These are phyloP conservation scores for Seira ritae DNA, from an alignment of 2,888 invertebrate species.

Conservation along the genomic window DNA sequence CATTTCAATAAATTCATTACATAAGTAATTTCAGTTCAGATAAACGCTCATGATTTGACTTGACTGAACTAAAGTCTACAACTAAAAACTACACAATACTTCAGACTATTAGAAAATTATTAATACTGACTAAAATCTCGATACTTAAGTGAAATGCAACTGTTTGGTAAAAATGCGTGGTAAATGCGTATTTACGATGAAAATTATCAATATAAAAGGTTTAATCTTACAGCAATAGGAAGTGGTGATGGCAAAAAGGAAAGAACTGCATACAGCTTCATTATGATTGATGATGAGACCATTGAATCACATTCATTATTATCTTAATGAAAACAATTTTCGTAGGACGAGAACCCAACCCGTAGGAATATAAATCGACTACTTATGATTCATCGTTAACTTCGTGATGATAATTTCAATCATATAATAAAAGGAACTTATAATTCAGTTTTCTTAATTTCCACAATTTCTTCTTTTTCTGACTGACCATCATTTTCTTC, in stretches of 20 bases:
- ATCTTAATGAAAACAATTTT: conserved; percentile 15
- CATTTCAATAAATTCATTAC: background rate
- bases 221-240: too few species aligned
- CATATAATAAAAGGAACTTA: too few species aligned
- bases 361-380: too few species aligned
- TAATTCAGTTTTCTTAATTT: conserved; percentile 39
- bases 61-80: too few species aligned
- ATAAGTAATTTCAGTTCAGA: background rate
- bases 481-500: background rate
- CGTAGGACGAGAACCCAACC: too few species aligned
- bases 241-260: too few species aligned
- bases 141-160: conserved; percentile 5
- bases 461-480: conserved; percentile 17
- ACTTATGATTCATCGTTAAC: too few species aligned
- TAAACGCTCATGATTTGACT: background rate
- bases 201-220: background rate
- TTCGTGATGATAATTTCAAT: background rate
- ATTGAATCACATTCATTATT: conserved; percentile 8
- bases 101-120: background rate
- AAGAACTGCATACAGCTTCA: too few species aligned
- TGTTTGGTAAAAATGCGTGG: background rate
- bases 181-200: too few species aligned
- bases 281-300: conserved; percentile 21
- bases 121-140: conserved; percentile 16
- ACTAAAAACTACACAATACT: background rate